A percentile compares a stretch with the other conserved stretches of the same genome.
Evolutionary conservation across 2,113 vertebrate genomes (phyloP).

Genomic region (Hypanus sabinus): DNA sequence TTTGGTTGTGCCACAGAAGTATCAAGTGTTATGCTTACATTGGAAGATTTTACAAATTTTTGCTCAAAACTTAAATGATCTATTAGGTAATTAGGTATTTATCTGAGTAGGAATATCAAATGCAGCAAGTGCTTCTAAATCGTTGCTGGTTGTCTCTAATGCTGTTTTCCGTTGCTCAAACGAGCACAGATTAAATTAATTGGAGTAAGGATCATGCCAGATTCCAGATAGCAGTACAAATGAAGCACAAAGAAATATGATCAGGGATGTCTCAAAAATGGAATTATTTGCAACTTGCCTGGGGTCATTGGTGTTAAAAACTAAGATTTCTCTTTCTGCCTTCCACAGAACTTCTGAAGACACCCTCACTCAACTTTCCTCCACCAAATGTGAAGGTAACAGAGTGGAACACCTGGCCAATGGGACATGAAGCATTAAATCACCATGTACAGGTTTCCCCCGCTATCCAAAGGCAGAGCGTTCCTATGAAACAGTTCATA

Average conservation of each 20-base stretch:
- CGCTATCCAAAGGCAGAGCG: too few species aligned
- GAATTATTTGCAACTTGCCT: not conserved
- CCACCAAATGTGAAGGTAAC: not conserved
- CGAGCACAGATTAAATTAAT: not conserved
- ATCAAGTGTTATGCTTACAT: too few species aligned
- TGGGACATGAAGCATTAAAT: not conserved
- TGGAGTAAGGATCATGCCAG: not conserved
- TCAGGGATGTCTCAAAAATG: not conserved
- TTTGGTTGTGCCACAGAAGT: too few species aligned
- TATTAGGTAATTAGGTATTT: not conserved
- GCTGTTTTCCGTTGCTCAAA: not conserved
- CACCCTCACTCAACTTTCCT: not conserved
- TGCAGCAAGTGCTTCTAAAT: not conserved
- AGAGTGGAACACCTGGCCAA: not conserved
- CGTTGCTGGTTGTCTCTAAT: not conserved
- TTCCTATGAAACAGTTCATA: too few species aligned
- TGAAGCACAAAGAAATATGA: not conserved
- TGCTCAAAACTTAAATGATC: not conserved
- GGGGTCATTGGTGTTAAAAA: not conserved
- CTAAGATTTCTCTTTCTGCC: not conserved
- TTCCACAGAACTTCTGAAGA: not conserved
- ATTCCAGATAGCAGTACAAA: not conserved
- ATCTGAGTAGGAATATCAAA: not conserved
- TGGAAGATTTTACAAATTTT: not conserved
- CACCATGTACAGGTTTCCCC: not conserved